Percentiles rank a stretch among this genome's conserved stretches.
Conservation (phyloP, 2,113 vertebrate species). For the Redunca redunca region DNA sequence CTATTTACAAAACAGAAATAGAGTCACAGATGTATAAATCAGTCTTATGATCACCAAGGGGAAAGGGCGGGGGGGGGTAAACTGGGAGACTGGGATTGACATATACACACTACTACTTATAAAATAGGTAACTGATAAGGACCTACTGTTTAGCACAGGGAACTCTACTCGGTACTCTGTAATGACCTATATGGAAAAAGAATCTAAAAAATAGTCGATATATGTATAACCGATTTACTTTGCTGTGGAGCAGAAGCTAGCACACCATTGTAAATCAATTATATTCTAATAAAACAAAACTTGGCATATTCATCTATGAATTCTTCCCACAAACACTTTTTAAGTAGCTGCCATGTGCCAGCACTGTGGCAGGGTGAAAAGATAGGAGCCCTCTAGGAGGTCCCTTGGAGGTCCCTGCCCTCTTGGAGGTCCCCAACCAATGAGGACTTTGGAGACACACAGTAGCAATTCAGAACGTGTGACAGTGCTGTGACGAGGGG, state of each 20-base stretch:
- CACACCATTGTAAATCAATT: neutral
- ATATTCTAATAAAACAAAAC: neutral
- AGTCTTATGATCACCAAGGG: neutral
- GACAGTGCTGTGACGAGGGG: neutral
- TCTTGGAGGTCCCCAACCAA: neutral
- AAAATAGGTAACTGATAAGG: neutral
- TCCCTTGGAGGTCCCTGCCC: neutral
- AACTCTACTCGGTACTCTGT: neutral
- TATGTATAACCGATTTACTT: neutral
- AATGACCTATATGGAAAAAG: neutral
- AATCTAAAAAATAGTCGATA: neutral
- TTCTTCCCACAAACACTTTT: neutral
- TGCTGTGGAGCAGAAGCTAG: neutral
- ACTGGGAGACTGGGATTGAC: neutral
- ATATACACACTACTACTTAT: neutral
- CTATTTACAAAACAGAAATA: neutral
- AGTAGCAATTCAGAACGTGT: neutral
- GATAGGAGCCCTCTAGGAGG: neutral
- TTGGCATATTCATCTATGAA: neutral
- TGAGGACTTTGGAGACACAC: neutral
- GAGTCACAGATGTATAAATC: neutral
- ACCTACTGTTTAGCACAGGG: neutral
- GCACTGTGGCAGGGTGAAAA: neutral
- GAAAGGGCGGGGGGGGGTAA: neutral
- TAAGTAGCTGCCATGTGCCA: neutral